These are phyloP conservation scores for Sinotaia quadrata DNA, from an alignment of 2,888 invertebrate species.

Conservation along the genomic window DNA sequence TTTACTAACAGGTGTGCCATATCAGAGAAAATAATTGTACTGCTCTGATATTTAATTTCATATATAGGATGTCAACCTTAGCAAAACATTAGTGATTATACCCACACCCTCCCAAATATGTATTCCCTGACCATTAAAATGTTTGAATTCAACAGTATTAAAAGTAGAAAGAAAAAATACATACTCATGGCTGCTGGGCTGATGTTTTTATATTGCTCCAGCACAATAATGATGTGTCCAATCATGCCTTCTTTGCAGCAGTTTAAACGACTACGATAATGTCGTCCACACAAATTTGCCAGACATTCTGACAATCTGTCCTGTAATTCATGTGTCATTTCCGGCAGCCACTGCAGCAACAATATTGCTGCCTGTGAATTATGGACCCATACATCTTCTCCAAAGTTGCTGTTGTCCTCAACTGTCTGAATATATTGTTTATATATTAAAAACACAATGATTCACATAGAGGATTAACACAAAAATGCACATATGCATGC, in stretches of 20 bases:
- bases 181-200: conserved; percentile 71
- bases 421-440: conserved; percentile 50
- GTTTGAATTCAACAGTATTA: too few species aligned
- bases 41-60: too few species aligned
- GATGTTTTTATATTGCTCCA: conserved; percentile 72
- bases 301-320: conserved; percentile 73
- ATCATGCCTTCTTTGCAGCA: conserved; percentile 76
- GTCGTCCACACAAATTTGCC: conserved; percentile 66
- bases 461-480: too few species aligned
- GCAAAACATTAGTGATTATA: too few species aligned
- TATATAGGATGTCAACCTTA: too few species aligned
- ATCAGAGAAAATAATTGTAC: too few species aligned
- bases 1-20: too few species aligned
- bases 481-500: too few species aligned
- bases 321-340: conserved; percentile 70
- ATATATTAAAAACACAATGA: too few species aligned
- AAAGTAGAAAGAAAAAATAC: too few species aligned
- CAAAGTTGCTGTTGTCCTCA: conserved; percentile 51
- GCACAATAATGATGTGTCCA: conserved; percentile 73
- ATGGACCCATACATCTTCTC: conserved; percentile 54
- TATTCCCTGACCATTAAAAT: too few species aligned
- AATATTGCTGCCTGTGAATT: conserved; percentile 75
- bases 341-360: conserved; percentile 75
- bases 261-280: conserved; percentile 74
- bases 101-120: too few species aligned